Evolutionary conservation across 2,113 vertebrate genomes (phyloP).

Genomic region (Piaya cayana): DNA sequence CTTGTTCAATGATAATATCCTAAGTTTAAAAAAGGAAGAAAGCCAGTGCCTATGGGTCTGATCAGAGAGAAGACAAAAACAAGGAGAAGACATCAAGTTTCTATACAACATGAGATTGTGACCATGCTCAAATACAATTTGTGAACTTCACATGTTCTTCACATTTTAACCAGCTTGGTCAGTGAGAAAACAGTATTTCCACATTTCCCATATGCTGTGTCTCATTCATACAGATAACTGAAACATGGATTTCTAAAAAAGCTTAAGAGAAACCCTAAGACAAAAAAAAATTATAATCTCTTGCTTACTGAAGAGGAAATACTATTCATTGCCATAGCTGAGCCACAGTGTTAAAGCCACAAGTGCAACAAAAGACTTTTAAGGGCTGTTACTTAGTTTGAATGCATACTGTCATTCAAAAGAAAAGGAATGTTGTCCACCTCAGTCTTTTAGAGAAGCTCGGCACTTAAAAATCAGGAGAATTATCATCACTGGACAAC

Average conservation of each 20-base stretch:
- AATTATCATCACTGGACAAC: not conserved
- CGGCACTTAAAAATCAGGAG: not conserved
- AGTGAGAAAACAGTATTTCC: not conserved
- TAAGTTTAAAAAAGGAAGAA: not conserved
- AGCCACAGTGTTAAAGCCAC: not conserved
- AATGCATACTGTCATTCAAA: not conserved
- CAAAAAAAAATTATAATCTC: not conserved
- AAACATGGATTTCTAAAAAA: not conserved
- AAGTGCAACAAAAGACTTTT: not conserved
- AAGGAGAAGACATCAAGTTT: not conserved
- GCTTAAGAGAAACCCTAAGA: not conserved
- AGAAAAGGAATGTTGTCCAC: not conserved
- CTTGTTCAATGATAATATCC: not conserved
- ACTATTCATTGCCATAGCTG: not conserved
- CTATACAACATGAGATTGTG: not conserved
- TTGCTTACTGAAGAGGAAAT: not conserved
- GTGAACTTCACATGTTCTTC: not conserved
- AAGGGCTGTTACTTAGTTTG: not conserved
- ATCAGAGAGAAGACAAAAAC: not conserved
- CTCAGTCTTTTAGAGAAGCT: not conserved
- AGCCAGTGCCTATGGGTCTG: not conserved
- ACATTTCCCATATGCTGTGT: rapidly evolving
- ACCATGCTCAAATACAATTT: not conserved
- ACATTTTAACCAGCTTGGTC: not conserved
- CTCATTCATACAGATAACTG: not conserved